Evolutionary conservation across 1,140 invertebrate species (phyloP), one percentile per base, ranked within the genome.

Genomic region (Drosophila bipectinata): DNA sequence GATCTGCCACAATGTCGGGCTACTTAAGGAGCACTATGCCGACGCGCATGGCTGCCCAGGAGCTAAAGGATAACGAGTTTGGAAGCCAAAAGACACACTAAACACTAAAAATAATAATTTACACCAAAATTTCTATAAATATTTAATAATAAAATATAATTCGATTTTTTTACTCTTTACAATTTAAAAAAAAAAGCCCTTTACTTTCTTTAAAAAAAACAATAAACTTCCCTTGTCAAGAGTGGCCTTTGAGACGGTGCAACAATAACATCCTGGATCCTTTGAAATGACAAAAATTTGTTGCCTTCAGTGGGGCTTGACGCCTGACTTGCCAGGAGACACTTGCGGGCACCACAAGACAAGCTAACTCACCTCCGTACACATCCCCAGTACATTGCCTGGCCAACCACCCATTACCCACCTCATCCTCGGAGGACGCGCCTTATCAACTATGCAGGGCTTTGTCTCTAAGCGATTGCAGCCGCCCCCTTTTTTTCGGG

Each of bases 381-480:
- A 53, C 48, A 32, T 18, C 26, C 39, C 9, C 18, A 24, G 14
- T 28, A 28, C 26, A 28, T 37, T 30, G 26, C 44, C 41, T 54
- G 41, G 18, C 51, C 62, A 53, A 24, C 49, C 30, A 39, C 41
- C 15, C 49, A 24, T 24, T 32, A 30, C 3, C 26, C 21, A 41
- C 21, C 8, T 21, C 61, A 10, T 12, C 61, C 45, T 45, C 30
- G 18, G 59, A 68, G 58, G 68, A 82, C 72, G 79, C 79, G 84
- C 60, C 83, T 87, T 87, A 87, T 87, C 83, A 87, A 77, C 83
- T 88, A 83, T 83, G 83, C 83, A 73, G 61, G 67, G 79, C 83
- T 87, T 88, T 87, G 83, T 87, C 82, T 87, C 83, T 83, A 88
- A 87, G 87, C 77, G 83, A 88, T 88, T 83, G 72, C 71, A 80